phyloP scores from a whole-genome alignment of 2,797 vertebrate species.

The Enteromius unitaeniatus region DNA sequence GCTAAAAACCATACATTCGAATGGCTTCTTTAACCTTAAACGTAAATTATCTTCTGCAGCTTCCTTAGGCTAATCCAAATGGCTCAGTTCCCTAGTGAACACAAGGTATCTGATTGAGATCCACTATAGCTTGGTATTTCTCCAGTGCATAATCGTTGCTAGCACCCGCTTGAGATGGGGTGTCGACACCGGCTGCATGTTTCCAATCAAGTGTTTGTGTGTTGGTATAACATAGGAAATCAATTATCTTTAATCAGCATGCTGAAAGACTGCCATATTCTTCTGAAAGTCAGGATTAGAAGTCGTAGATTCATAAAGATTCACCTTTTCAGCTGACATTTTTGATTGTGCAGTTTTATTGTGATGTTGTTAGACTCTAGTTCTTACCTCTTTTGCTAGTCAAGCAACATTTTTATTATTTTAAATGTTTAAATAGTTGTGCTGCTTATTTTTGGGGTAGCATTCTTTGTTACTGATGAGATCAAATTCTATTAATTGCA shows the following conservation, averaged over 20 bases:
- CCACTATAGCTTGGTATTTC: slow-evolving; percentile 42
- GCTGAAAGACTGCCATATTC: not conserved
- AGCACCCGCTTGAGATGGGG: slow-evolving; percentile 2
- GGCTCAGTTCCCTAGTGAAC: slow-evolving; percentile 56
- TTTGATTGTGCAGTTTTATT: not conserved
- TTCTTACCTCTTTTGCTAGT: not conserved
- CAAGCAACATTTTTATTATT: not conserved
- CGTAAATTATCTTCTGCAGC: slow-evolving; percentile 52
- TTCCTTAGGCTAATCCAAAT: slow-evolving; percentile 55
- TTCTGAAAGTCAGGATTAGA: not conserved
- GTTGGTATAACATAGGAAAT: not conserved
- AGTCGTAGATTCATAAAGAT: not conserved
- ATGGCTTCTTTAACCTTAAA: slow-evolving; percentile 48
- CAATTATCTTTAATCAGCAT: not conserved
- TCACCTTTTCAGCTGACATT: not conserved
- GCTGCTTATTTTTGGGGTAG: not conserved
- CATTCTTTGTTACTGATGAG: no score
- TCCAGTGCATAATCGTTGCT: slow-evolving; percentile 11
- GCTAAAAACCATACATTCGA: slow-evolving; percentile 49
- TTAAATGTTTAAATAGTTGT: not conserved
- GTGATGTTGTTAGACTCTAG: not conserved
- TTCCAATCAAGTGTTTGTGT: not conserved
- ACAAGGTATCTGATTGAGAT: slow-evolving; percentile 49
- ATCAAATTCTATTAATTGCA: no score
- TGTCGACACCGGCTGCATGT: slow-evolving; percentile 7